These are phyloP conservation scores for Sebastiscus albofasciatus DNA, from an alignment of 2,797 vertebrate species.

Conservation along the genomic window DNA sequence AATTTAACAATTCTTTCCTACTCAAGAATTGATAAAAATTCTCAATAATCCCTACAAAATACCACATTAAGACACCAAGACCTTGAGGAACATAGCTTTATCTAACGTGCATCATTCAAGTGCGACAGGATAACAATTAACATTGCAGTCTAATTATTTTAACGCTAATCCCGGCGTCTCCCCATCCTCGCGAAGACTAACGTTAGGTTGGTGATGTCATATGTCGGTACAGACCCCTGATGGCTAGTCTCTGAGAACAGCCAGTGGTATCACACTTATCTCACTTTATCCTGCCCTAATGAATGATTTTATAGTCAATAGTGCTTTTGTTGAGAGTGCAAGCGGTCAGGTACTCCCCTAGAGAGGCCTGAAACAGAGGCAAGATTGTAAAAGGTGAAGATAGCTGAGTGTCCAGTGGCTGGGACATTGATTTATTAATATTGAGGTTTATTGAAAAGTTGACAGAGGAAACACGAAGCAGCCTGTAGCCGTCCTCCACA, in stretches of 20 bases:
- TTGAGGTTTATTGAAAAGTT: slow-evolving; percentile 32
- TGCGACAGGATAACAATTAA: not conserved
- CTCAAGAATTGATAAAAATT: too few species aligned
- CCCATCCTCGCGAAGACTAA: not conserved
- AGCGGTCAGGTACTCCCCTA: not conserved
- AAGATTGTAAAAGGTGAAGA: slow-evolving; percentile 17
- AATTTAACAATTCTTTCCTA: too few species aligned
- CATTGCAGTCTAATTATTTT: not conserved
- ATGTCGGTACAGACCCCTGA: not conserved
- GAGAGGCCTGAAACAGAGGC: slow-evolving; percentile 2
- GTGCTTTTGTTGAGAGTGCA: not conserved
- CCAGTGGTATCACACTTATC: not conserved
- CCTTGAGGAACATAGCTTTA: not conserved
- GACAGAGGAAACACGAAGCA: slow-evolving; percentile 24
- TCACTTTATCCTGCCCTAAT: not conserved
- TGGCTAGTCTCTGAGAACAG: not conserved
- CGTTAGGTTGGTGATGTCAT: not conserved
- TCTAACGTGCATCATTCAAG: not conserved
- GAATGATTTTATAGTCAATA: not conserved
- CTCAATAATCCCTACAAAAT: too few species aligned
- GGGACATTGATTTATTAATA: slow-evolving; percentile 26
- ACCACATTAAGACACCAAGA: too few species aligned
- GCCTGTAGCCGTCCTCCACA: not conserved
- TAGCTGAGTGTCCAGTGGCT: not conserved
- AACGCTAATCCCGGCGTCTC: not conserved